phyloP scores from a whole-genome alignment of 2,113 vertebrate species.

The Microcebus tavaratra region DNA sequence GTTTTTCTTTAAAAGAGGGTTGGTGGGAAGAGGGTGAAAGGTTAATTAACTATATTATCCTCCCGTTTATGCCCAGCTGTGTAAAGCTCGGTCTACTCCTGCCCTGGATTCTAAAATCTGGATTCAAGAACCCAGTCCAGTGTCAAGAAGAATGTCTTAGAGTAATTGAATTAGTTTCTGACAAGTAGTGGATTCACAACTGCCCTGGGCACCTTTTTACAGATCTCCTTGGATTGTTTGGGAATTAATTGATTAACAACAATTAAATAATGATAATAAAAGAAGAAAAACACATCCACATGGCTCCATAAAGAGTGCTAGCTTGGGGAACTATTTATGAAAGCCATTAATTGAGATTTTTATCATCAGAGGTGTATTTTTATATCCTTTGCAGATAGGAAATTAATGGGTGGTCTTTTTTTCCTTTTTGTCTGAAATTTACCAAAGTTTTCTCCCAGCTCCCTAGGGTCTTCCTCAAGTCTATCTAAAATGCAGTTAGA shows the following conservation, averaged over 20 bases:
- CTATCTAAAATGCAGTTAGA: slow-evolving; percentile 99
- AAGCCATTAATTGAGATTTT: slow-evolving; percentile 64
- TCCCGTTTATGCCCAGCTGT: slow-evolving; percentile 87
- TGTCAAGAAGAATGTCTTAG: slow-evolving; percentile 76
- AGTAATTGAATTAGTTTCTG: slow-evolving; percentile 83
- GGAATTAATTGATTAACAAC: slow-evolving; percentile 74
- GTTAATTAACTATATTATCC: slow-evolving; percentile 88
- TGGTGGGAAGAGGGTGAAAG: slow-evolving; percentile 81
- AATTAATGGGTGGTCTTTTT: slow-evolving; percentile 80
- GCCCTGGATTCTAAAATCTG: slow-evolving; percentile 76
- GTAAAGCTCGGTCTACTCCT: slow-evolving; percentile 78
- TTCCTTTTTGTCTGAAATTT: slow-evolving; percentile 91
- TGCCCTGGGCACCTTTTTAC: slow-evolving; percentile 39
- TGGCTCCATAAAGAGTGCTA: slow-evolving; percentile 47
- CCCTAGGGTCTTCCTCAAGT: slow-evolving; percentile 94
- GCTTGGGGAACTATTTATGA: slow-evolving; percentile 46
- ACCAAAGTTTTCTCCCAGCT: slow-evolving; percentile 94
- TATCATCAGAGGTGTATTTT: slow-evolving; percentile 66
- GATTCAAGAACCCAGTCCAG: slow-evolving; percentile 77
- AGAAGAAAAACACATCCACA: slow-evolving; percentile 11
- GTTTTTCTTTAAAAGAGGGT: slow-evolving; percentile 79
- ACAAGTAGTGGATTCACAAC: slow-evolving; percentile 56
- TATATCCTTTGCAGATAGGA: slow-evolving; percentile 43
- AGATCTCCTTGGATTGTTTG: slow-evolving; percentile 24
- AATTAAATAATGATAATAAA: slow-evolving; percentile 62